Evolutionary conservation across 2,797 vertebrate species (phyloP).

Genomic region (Gambusia yucatana): DNA sequence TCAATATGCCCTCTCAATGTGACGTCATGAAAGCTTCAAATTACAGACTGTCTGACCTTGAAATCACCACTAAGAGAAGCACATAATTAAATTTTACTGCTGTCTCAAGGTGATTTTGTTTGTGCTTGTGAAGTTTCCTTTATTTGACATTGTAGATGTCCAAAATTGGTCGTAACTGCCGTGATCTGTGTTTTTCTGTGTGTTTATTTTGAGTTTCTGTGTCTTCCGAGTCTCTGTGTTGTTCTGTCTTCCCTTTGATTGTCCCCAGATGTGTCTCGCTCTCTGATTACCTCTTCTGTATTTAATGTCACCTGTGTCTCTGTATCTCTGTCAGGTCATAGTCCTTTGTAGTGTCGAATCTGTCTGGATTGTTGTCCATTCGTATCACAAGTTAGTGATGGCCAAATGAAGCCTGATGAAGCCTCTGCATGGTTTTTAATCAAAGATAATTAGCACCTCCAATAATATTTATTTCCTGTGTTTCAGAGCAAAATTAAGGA

Average conservation of each 20-base stretch:
- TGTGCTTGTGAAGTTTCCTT: neutral
- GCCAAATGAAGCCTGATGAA: too few relatives aligned
- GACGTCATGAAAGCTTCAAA: slow-evolving; percentile 15
- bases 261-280: too few relatives aligned
- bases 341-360: too few relatives aligned
- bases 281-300: too few relatives aligned
- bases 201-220: too few relatives aligned
- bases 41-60: slow-evolving; percentile 35
- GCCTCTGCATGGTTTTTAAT: neutral
- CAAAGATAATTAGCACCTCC: neutral
- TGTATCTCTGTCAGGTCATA: too few relatives aligned
- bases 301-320: too few relatives aligned
- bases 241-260: too few relatives aligned
- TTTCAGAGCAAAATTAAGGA: neutral
- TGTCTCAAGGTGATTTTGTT: neutral
- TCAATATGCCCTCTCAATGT: slow-evolving; percentile 35
- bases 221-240: too few relatives aligned
- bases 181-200: too few relatives aligned
- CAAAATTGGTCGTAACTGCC: neutral
- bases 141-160: neutral
- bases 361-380: too few relatives aligned
- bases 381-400: too few relatives aligned
- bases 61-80: slow-evolving; percentile 21
- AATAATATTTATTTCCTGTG: neutral
- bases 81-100: slow-evolving; percentile 10